Conservation (phyloP, 1,140 invertebrate species). For the Aphis craccivora region DNA sequence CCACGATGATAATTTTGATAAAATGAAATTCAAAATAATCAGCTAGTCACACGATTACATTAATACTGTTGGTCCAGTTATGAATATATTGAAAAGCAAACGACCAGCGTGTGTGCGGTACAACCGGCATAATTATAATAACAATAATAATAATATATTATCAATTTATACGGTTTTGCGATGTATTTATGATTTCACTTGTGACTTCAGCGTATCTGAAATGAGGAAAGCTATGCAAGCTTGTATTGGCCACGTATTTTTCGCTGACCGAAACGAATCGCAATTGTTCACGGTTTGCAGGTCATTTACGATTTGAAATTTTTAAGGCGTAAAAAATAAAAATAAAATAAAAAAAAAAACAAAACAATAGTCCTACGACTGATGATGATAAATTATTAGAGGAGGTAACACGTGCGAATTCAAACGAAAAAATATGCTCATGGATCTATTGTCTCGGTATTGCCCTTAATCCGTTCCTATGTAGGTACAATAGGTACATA, state of each 20-base stretch:
- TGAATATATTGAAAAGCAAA: slow-evolving; percentile 16
- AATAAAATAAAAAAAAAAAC: background rate
- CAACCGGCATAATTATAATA: background rate
- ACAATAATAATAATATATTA: slow-evolving; percentile 39
- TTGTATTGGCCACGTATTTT: slow-evolving; percentile 32
- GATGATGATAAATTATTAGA: background rate
- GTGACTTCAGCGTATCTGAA: slow-evolving; percentile 17
- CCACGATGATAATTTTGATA: background rate
- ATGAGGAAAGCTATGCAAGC: slow-evolving; percentile 50
- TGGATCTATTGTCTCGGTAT: slow-evolving; percentile 23
- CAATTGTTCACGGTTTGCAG: slow-evolving; percentile 53
- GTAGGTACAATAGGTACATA: background rate
- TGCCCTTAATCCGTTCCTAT: background rate
- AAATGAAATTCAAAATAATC: background rate
- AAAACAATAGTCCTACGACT: slow-evolving; percentile 28
- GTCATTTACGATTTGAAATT: slow-evolving; percentile 49
- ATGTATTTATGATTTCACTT: slow-evolving; percentile 48
- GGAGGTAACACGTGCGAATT: slow-evolving; percentile 22
- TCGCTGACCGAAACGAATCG: slow-evolving; percentile 40
- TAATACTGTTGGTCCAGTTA: background rate
- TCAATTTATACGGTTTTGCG: slow-evolving; percentile 54
- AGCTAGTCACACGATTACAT: background rate
- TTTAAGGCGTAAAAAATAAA: slow-evolving; percentile 4
- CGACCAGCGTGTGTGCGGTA: background rate
- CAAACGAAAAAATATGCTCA: background rate